Evolutionary conservation across 2,888 invertebrate genomes (phyloP).

Genomic region (Pteria penguin): DNA sequence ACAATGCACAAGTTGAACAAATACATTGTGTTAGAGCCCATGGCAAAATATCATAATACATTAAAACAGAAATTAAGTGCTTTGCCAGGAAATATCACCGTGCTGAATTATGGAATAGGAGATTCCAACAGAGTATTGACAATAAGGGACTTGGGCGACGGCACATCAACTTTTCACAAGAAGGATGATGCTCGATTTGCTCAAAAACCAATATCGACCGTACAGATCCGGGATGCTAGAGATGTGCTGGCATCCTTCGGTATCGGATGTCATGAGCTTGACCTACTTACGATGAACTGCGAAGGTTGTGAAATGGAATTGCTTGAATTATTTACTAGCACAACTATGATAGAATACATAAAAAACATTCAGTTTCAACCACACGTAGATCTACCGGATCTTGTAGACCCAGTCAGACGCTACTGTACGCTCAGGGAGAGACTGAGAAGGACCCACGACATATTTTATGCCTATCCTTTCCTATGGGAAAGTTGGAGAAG

Average conservation of each 20-base stretch:
- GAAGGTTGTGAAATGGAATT: constrained; percentile 52
- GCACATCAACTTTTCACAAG: neutral
- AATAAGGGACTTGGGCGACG: neutral
- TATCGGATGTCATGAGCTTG: constrained; percentile 42
- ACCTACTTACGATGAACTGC: constrained; percentile 48
- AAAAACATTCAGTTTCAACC: constrained; percentile 49
- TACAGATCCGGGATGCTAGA: constrained; percentile 33
- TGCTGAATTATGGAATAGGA: neutral
- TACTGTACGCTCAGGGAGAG: constrained; percentile 47
- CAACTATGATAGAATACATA: constrained; percentile 34
- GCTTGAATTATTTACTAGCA: constrained; percentile 35
- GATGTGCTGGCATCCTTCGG: constrained; percentile 47
- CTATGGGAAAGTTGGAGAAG: constrained; percentile 51
- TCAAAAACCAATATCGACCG: neutral
- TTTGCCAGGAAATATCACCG: neutral
- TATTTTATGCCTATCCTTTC: constrained; percentile 44
- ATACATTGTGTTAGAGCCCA: neutral
- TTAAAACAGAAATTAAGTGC: neutral
- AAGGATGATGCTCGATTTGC: neutral
- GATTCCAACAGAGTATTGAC: neutral
- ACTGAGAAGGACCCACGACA: constrained; percentile 41
- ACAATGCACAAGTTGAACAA: neutral
- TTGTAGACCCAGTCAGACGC: constrained; percentile 25
- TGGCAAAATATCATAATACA: neutral
- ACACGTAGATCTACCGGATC: constrained; percentile 28